Evolutionary conservation across 1,140 invertebrate genomes (phyloP).

Genomic region (Macrosteles quadrilineatus): DNA sequence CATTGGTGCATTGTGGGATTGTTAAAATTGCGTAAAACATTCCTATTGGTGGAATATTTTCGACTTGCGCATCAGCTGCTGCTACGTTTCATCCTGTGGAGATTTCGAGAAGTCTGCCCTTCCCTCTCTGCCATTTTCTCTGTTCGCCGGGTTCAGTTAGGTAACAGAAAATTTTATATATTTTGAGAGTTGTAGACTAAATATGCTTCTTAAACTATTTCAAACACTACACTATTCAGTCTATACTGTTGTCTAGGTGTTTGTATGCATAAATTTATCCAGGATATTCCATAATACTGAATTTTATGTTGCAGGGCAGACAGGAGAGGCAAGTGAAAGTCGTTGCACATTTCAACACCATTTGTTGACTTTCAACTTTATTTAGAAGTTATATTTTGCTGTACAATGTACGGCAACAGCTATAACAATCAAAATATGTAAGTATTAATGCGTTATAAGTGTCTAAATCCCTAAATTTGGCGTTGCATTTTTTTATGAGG

Average conservation of each 20-base stretch:
- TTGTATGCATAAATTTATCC: no score
- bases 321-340: slow-evolving; percentile 19
- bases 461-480: background rate
- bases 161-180: no score
- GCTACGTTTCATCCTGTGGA: background rate
- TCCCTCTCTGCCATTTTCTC: slow-evolving; percentile 28
- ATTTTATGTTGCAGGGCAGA: slow-evolving; percentile 23
- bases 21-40: background rate
- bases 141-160: slow-evolving; percentile 12
- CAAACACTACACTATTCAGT: no score
- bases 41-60: background rate
- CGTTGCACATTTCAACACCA: background rate
- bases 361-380: background rate
- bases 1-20: no score
- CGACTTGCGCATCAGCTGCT: slow-evolving; percentile 2
- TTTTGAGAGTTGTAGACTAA: no score
- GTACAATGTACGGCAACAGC: slow-evolving; percentile 29
- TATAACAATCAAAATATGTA: slow-evolving; percentile 26
- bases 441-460: background rate
- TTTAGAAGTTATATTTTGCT: background rate
- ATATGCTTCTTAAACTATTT: no score
- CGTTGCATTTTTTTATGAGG: background rate
- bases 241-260: no score
- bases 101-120: background rate
- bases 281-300: no score